Base-by-base conservation (phyloP, 2,113 vertebrate genomes). In the Uropsilus gracilis region DNA sequence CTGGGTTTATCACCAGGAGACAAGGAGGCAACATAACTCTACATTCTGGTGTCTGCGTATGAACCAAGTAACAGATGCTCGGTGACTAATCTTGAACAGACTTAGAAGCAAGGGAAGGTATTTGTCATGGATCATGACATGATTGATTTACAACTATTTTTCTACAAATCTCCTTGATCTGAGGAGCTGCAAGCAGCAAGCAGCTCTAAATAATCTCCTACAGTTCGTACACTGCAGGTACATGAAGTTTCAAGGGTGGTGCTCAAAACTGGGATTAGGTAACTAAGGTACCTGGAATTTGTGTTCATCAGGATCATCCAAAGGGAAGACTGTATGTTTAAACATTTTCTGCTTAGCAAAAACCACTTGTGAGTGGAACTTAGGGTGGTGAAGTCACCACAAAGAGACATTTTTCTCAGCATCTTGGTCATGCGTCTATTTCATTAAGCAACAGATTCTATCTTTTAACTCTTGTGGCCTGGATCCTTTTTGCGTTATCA, bases 121-220 rank as follows among this genome's bases (percentile, higher is more conserved):
- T 68, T 83, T 91, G 39, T 91, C 39, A 73, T 50, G 18, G 42
- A 34, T 46, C 17, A 69, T 71, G n/a, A 71, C n/a, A 39, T 28
- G 46, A 75, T 13, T 24, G n/a, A 28, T 28, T 72, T 72, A 13
- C 24, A n/a, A 66, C 3, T 73, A 22, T 28, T 94, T 44, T 28
- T 44, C 95, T 68, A 22, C 6, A 34, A 89, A 46, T 55, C n/a
- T 73, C 82, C 17, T 61, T 73, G 61, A 55, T 71, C 26, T 63
- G 63, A 91, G 82, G 48, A 75, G 24, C 30, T 76, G 71, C n/a
- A n/a, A n/a, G n/a, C n/a, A n/a, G n/a, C n/a, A n/a, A n/a, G n/a
- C n/a, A n/a, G 68, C 61, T 85, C 89, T 66, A 72, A 78, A 48
- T 26, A 71, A 30, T 85, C 87, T 94, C 66, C 90, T 42, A 75